Evolutionary conservation across 2,797 vertebrate species (phyloP).

Genomic region (Oreonectes daqikongensis): DNA sequence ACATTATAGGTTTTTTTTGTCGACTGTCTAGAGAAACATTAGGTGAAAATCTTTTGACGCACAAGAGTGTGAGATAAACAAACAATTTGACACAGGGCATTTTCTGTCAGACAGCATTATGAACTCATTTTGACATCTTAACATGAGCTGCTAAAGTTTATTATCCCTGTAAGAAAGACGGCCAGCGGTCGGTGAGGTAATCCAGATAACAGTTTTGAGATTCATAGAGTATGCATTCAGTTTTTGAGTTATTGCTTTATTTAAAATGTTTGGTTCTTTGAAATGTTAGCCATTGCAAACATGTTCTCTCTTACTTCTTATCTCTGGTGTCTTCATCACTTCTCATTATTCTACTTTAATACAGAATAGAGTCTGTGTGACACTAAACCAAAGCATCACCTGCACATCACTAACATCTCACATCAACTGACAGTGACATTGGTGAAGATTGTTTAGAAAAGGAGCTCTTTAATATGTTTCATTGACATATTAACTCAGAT

Average conservation of each 20-base stretch:
- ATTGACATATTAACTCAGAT: not conserved
- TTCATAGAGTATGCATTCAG: conserved; percentile 28
- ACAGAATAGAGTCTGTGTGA: not conserved
- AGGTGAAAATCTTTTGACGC: conserved; percentile 20
- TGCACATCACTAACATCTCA: not conserved
- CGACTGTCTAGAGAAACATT: conserved; percentile 8
- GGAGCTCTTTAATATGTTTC: not conserved
- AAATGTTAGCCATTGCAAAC: conserved; percentile 48
- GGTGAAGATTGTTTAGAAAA: not conserved
- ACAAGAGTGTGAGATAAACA: conserved; percentile 43
- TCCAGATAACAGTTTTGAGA: conserved; percentile 8
- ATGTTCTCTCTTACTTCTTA: conserved; percentile 44
- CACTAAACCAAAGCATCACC: too few species aligned
- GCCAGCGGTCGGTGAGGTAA: too few species aligned
- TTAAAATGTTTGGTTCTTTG: conserved; percentile 47
- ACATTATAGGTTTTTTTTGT: too few species aligned
- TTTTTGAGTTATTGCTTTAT: conserved; percentile 26
- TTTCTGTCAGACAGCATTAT: conserved; percentile 49
- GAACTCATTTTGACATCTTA: conserved; percentile 54
- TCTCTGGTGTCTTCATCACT: conserved; percentile 36
- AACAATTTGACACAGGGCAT: conserved; percentile 45
- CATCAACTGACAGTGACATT: not conserved
- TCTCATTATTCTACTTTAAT: conserved; percentile 48
- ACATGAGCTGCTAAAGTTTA: conserved; percentile 52
- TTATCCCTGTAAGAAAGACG: conserved; percentile 45